Base-by-base conservation (phyloP, 92 coral and sea anemone genomes). In the Epizoanthus scotinus region DNA sequence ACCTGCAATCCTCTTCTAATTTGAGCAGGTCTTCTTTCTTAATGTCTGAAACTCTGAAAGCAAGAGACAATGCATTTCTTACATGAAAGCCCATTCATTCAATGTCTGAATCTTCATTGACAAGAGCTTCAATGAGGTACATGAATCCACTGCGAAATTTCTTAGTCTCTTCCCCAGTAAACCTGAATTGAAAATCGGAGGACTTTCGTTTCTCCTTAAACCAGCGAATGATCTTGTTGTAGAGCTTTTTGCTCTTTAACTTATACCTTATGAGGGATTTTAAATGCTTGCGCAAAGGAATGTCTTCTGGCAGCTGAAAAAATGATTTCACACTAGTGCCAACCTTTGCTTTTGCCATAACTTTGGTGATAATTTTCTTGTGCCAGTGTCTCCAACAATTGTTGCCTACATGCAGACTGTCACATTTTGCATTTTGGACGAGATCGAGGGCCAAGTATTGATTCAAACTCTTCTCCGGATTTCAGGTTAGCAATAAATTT, bases 381-480 rank as follows among this genome's bases (percentile, higher is more conserved):
- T 87, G 87, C 91, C 94, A 87, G 61, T 90, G 94, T 68, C 91
- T 83, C 94, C 91, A 87, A 56, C 91, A 87, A 69, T 87, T 87
- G 80, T 84, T 90, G 26, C 89, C 87, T 52, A 91, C 79, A 67
- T 86, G 93, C 5, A 89, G 88, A 60, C 78, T 89, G 26, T 89
- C 89, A 69, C 84, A 77, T 67, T 89, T 89, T 27, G 87, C 82
- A 70, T 84, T 70, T 54, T 82, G 89, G 53, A 85, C 85, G 42
- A 89, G 27, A 0, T n/a, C n/a, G n/a, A n/a, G 89, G 92, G 8
- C 93, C 93, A 55, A 82, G 78, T 70, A 89, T 25, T 73, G 93
- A 81, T 84, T 89, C 87, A 86, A 58, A 60, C 78, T 82, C 87
- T 67, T 89, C 89, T 61, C 89, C 77, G 28, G 92, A 82, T 56